phyloP scores from a whole-genome alignment of 2,888 invertebrate genomes.

The Perithous albicinctus region DNA sequence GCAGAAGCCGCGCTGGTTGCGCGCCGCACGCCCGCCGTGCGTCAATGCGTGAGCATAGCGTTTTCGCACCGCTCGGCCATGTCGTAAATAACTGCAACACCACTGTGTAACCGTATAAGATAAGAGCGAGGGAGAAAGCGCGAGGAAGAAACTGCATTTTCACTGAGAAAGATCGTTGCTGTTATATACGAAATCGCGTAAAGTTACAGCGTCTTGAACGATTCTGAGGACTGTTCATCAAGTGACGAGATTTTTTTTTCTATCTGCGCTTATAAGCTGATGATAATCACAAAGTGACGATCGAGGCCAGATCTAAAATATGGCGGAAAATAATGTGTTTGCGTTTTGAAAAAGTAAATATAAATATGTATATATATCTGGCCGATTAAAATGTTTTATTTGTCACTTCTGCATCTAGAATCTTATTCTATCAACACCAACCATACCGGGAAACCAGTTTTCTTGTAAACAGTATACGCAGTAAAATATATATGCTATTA shows the following conservation, averaged over 20 bases:
- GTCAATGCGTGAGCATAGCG: constrained; percentile 61
- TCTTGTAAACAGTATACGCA: background rate
- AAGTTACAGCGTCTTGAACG: background rate
- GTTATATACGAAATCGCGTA: constrained; percentile 48
- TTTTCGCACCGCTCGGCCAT: constrained; percentile 57
- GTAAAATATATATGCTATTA: background rate
- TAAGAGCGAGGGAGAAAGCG: constrained; percentile 55
- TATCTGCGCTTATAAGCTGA: background rate
- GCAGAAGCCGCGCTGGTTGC: constrained; percentile 54
- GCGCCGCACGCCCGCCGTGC: constrained; percentile 62
- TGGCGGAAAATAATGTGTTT: no score
- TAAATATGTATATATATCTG: background rate
- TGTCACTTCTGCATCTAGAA: background rate
- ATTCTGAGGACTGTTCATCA: background rate
- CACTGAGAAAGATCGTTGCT: constrained; percentile 35
- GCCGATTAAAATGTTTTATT: background rate
- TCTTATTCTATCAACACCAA: background rate
- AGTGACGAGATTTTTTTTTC: background rate
- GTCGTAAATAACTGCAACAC: constrained; percentile 67
- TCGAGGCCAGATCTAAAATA: background rate
- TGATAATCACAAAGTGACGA: background rate
- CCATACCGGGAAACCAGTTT: background rate
- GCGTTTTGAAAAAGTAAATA: no score
- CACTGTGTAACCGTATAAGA: constrained; percentile 16
- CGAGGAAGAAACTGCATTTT: constrained; percentile 55